phyloP scores from a whole-genome alignment of 2,888 invertebrate genomes.

The Allygus modestus region DNA sequence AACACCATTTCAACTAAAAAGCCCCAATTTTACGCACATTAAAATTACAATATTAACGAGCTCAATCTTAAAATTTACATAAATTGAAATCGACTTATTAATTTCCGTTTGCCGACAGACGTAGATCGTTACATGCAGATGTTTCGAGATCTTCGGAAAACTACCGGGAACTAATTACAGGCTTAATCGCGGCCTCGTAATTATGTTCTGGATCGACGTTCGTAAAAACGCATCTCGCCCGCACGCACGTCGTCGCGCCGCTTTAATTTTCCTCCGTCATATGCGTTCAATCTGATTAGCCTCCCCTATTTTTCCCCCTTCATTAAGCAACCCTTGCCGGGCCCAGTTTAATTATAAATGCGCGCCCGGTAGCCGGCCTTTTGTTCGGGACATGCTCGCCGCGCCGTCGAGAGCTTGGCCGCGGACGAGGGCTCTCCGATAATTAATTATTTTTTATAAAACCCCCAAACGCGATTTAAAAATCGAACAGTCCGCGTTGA shows the following conservation, averaged over 20 bases:
- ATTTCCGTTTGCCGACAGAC: constrained; percentile 25
- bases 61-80: constrained; percentile 33
- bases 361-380: constrained; percentile 57
- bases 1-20: not conserved
- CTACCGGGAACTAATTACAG: constrained; percentile 32
- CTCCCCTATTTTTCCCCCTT: constrained; percentile 55
- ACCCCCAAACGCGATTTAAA: constrained; percentile 60
- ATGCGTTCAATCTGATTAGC: constrained; percentile 62
- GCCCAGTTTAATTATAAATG: constrained; percentile 63
- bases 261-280: constrained; percentile 58
- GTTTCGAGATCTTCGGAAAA: constrained; percentile 16
- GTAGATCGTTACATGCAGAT: constrained; percentile 6
- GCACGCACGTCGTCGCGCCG: constrained; percentile 37
- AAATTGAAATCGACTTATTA: constrained; percentile 21
- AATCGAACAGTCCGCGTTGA: constrained; percentile 61
- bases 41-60: constrained; percentile 22
- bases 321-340: constrained; percentile 63
- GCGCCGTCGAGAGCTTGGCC: constrained; percentile 47
- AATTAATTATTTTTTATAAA: constrained; percentile 63
- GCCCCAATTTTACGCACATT: not conserved
- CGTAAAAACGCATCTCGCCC: constrained; percentile 57
- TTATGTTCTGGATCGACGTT: constrained; percentile 41
- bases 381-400: constrained; percentile 58
- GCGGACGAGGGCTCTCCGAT: constrained; percentile 31
- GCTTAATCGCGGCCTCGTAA: not conserved